Evolutionary conservation across 2,888 invertebrate genomes (phyloP).

Genomic region (Drosophila neotestacea): DNA sequence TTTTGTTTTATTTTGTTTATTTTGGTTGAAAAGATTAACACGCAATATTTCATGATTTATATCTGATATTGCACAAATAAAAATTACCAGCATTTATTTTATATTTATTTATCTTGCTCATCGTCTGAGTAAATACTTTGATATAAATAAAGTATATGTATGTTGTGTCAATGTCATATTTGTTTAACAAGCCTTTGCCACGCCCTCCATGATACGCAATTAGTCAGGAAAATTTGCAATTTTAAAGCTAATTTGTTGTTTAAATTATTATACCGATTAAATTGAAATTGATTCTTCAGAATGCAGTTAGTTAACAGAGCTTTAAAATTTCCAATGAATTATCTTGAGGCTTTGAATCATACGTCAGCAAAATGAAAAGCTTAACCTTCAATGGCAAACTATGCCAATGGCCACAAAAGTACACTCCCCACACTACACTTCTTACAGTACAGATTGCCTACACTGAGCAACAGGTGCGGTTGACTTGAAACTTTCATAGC

Average conservation of each 20-base stretch:
- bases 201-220: constrained; percentile 3
- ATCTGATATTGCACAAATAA: constrained; percentile 68
- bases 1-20: constrained; percentile 42
- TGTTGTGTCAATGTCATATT: constrained; percentile 50
- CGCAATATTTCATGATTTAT: constrained; percentile 69
- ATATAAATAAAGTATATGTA: constrained; percentile 12
- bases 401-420: constrained; percentile 42
- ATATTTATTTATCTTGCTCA: constrained; percentile 48
- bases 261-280: constrained; percentile 18
- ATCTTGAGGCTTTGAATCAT: constrained; percentile 6
- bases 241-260: constrained; percentile 21
- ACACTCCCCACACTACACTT: constrained; percentile 12
- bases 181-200: constrained; percentile 34
- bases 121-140: constrained; percentile 39
- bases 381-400: constrained; percentile 53
- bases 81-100: constrained; percentile 64
- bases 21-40: constrained; percentile 67
- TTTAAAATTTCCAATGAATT: constrained; percentile 9
- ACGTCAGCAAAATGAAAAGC: constrained; percentile 37
- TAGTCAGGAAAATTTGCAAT: constrained; percentile 8
- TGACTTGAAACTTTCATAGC: constrained; percentile 51
- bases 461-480: constrained; percentile 67
- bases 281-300: constrained; percentile 22
- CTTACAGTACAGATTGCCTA: constrained; percentile 3
- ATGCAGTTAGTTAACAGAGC: constrained; percentile 20